These are phyloP conservation scores for Siniperca obscura DNA, from an alignment of 2,797 vertebrate species.

Conservation along the genomic window DNA sequence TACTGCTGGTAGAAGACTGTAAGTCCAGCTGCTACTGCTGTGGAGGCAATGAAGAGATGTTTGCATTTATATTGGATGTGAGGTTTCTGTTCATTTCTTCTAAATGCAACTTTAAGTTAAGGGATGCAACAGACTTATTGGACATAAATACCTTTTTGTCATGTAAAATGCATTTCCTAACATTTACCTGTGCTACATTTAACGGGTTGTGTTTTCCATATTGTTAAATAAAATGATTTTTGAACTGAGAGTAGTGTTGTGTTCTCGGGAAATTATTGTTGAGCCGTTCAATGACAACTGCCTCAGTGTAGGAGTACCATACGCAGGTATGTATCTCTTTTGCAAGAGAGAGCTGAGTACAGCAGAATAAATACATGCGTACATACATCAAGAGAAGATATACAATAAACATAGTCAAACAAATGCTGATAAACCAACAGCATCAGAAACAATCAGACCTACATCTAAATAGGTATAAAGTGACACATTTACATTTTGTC, in stretches of 20 bases:
- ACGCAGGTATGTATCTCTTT: neutral
- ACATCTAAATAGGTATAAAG: neutral
- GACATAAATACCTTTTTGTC: slow-evolving; percentile 13
- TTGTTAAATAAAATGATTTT: slow-evolving; percentile 66
- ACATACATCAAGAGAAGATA: neutral
- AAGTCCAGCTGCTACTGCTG: slow-evolving; percentile 6
- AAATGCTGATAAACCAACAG: neutral
- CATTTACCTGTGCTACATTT: slow-evolving; percentile 32
- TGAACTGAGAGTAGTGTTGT: slow-evolving; percentile 25
- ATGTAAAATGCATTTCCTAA: slow-evolving; percentile 27
- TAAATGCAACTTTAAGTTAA: slow-evolving; percentile 1
- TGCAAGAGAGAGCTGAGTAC: no score
- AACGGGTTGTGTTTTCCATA: slow-evolving; percentile 45
- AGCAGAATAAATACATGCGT: neutral
- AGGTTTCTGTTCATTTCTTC: slow-evolving; percentile 15
- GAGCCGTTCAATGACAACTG: neutral
- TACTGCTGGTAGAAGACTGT: neutral
- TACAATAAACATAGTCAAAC: neutral
- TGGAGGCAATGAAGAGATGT: neutral
- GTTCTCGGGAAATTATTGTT: neutral
- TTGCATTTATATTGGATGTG: slow-evolving; percentile 12
- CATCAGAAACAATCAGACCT: neutral
- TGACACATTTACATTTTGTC: neutral
- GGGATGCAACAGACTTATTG: neutral
- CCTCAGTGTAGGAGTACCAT: neutral